A percentile compares a stretch with the other conserved stretches of the same genome.
phyloP scores from a whole-genome alignment of 2,888 invertebrate genomes.

The Drosophila koepferae region DNA sequence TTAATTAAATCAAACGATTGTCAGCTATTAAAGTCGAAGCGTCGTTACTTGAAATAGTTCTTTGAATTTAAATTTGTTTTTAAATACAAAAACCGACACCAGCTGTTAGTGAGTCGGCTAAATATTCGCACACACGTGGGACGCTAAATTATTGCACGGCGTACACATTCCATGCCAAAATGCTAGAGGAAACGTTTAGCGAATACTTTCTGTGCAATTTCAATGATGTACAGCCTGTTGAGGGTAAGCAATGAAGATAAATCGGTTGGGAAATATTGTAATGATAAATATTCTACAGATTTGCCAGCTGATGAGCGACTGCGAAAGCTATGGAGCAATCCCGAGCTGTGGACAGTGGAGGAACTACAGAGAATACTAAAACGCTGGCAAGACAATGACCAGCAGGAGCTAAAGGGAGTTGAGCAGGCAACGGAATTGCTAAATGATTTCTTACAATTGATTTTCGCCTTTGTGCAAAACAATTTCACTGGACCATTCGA shows the following conservation, averaged over 20 bases:
- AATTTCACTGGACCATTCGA: constrained; percentile 92
- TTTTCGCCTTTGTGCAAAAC: constrained; percentile 91
- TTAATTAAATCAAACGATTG: background rate
- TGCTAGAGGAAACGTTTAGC: constrained; percentile 56
- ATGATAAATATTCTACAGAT: constrained; percentile 46
- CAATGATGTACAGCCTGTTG: constrained; percentile 59
- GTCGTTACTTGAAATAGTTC: background rate
- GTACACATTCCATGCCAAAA: constrained; percentile 20
- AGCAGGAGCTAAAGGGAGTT: background rate
- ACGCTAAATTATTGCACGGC: constrained; percentile 19
- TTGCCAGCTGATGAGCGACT: constrained; percentile 58
- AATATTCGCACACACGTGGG: constrained; percentile 26
- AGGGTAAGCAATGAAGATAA: constrained; percentile 46
- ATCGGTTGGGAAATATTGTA: background rate
- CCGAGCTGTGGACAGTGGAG: constrained; percentile 67
- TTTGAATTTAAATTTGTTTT: background rate
- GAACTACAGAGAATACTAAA: constrained; percentile 59
- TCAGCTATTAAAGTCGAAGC: background rate
- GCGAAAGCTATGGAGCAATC: constrained; percentile 66
- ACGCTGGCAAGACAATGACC: constrained; percentile 51
- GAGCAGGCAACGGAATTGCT: constrained; percentile 39
- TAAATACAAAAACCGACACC: no score
- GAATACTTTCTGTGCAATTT: constrained; percentile 81
- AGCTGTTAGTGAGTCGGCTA: no score
- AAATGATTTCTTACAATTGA: constrained; percentile 87